phyloP scores from a whole-genome alignment of 2,113 vertebrate genomes.

The Hystrix brachyura region DNA sequence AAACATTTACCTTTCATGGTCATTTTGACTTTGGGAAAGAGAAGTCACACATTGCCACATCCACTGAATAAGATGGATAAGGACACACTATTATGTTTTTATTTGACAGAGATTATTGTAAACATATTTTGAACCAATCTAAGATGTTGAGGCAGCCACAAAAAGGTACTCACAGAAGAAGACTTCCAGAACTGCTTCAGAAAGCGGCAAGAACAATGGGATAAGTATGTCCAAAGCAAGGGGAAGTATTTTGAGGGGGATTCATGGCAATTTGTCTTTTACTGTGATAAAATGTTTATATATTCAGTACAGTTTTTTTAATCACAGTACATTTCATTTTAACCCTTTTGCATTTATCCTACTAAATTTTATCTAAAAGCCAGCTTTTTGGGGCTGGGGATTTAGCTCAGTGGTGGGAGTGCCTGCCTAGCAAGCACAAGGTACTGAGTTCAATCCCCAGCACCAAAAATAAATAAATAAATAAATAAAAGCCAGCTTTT shows the following conservation, averaged over 20 bases:
- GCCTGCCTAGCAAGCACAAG: too few relatives aligned
- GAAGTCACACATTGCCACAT: neutral
- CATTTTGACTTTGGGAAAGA: neutral
- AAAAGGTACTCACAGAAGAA: neutral
- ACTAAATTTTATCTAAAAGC: constrained; percentile 44
- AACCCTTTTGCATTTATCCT: constrained; percentile 46
- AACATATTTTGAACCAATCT: neutral
- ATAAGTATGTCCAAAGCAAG: neutral
- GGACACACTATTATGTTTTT: neutral
- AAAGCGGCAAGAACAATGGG: neutral
- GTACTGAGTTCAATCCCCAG: too few relatives aligned
- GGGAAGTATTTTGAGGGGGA: neutral
- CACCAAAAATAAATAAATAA: too few relatives aligned
- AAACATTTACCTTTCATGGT: neutral
- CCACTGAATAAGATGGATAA: neutral
- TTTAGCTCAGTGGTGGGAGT: too few relatives aligned
- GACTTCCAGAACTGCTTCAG: neutral
- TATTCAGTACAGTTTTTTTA: neutral
- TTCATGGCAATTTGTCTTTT: neutral
- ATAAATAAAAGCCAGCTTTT: constrained; percentile 3
- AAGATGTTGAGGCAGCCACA: neutral
- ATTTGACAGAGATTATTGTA: neutral
- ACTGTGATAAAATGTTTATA: neutral
- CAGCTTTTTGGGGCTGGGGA: neutral
- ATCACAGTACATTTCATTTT: neutral